phyloP scores from a whole-genome alignment of 1,140 invertebrate genomes.

The Ceratina calcarata region DNA sequence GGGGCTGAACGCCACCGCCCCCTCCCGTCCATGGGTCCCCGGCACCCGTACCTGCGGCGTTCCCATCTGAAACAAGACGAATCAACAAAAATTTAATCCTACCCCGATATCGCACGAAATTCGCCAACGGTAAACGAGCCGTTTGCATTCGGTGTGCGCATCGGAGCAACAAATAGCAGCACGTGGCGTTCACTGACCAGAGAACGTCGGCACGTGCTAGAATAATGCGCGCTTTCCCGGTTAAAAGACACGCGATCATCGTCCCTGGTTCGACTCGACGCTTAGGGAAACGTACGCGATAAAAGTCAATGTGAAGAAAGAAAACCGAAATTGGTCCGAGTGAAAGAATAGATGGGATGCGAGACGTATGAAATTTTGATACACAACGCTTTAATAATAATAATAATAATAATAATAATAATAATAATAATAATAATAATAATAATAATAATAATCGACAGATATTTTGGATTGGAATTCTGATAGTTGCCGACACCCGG shows the following conservation, averaged over 20 bases:
- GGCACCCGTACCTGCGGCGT: constrained; percentile 76
- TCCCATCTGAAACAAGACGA: constrained; percentile 76
- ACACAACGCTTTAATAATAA: no score
- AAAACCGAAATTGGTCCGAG: no score
- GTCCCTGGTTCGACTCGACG: not conserved
- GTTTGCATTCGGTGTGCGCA: no score
- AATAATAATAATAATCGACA: no score
- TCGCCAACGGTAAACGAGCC: no score
- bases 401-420: no score
- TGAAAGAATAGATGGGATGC: no score
- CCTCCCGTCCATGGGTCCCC: constrained; percentile 78
- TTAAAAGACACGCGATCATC: constrained; percentile 40
- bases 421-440: no score
- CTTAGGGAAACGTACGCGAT: not conserved
- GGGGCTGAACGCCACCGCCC: constrained; percentile 77
- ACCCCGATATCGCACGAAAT: no score
- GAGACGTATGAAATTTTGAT: no score
- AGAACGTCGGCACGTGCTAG: constrained; percentile 58
- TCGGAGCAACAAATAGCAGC: constrained; percentile 48
- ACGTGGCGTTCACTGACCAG: constrained; percentile 55
- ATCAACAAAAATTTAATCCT: not conserved
- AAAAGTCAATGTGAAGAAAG: not conserved
- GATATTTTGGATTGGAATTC: no score
- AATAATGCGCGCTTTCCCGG: constrained; percentile 24
- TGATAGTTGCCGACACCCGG: constrained; percentile 1